A percentile compares a stretch with the other conserved stretches of the same genome.
Evolutionary conservation across 1,140 invertebrate genomes (phyloP).

Genomic region (Magallana gigas): DNA sequence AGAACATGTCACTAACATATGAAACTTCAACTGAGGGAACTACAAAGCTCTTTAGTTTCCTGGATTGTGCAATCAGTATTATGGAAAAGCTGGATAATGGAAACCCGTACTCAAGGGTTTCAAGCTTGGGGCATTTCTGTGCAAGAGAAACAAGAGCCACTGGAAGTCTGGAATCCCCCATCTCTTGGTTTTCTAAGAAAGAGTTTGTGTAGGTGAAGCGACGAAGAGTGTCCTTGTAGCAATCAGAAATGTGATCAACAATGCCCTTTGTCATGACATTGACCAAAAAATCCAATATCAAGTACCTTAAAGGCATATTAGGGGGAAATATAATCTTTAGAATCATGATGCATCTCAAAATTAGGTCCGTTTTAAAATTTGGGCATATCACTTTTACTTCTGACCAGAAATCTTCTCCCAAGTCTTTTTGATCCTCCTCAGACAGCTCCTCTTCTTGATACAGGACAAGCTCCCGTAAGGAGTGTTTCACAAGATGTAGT

Average conservation of each 20-base stretch:
- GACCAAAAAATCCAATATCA: slow-evolving; percentile 63
- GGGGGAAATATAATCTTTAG: slow-evolving; percentile 63
- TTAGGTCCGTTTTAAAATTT: slow-evolving; percentile 59
- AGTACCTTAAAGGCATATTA: slow-evolving; percentile 59
- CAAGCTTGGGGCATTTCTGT: slow-evolving; percentile 54
- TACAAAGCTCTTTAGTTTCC: slow-evolving; percentile 58
- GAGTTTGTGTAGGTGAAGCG: slow-evolving; percentile 65
- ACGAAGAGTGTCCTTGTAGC: slow-evolving; percentile 56
- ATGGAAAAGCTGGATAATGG: slow-evolving; percentile 64
- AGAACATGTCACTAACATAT: slow-evolving; percentile 63
- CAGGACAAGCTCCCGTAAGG: slow-evolving; percentile 60
- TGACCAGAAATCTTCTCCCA: slow-evolving; percentile 60
- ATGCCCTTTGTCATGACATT: slow-evolving; percentile 67
- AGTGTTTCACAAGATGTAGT: slow-evolving; percentile 50
- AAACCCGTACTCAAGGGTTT: slow-evolving; percentile 63
- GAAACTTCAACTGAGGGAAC: slow-evolving; percentile 63
- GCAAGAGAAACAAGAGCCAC: slow-evolving; percentile 59
- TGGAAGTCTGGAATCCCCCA: slow-evolving; percentile 61
- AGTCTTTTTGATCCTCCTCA: slow-evolving; percentile 54
- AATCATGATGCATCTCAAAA: slow-evolving; percentile 61
- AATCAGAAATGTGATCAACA: slow-evolving; percentile 59
- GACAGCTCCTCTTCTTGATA: slow-evolving; percentile 65
- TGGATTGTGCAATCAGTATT: slow-evolving; percentile 56
- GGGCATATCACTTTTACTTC: slow-evolving; percentile 57
- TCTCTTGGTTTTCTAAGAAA: slow-evolving; percentile 63